These are phyloP conservation scores for Panorpa germanica DNA, from an alignment of 2,888 invertebrate species.

Conservation along the genomic window DNA sequence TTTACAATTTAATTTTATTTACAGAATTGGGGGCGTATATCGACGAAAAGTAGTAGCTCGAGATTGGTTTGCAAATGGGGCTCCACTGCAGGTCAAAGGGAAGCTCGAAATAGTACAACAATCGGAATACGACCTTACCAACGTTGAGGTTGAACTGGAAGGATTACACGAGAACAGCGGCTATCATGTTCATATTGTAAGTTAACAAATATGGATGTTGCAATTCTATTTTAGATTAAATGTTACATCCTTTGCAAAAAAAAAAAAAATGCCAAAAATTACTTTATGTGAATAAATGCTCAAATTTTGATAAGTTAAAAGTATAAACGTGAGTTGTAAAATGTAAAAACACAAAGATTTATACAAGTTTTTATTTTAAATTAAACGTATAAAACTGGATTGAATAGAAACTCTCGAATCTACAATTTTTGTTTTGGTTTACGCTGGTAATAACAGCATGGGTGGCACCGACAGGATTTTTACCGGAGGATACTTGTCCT, in stretches of 20 bases:
- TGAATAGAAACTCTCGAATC: no score
- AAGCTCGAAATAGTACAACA: constrained; percentile 70
- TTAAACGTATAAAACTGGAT: no score
- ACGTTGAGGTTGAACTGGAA: constrained; percentile 56
- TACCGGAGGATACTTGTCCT: no score
- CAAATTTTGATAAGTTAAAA: no score
- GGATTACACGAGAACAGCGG: constrained; percentile 46
- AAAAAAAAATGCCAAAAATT: no score
- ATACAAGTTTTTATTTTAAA: no score
- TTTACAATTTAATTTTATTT: constrained; percentile 13
- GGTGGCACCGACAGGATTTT: no score
- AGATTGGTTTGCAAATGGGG: constrained; percentile 77
- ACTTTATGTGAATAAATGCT: no score
- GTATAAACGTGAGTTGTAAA: no score
- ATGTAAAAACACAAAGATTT: no score
- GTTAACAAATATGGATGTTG: constrained; percentile 13
- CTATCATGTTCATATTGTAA: constrained; percentile 70
- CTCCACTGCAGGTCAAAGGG: constrained; percentile 41
- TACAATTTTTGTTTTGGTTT: no score
- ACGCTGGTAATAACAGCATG: no score
- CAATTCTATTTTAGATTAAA: constrained; percentile 2
- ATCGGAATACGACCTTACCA: constrained; percentile 67
- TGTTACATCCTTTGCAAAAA: neutral
- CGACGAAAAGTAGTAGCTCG: constrained; percentile 67
- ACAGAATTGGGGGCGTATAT: constrained; percentile 51